These are phyloP conservation scores for Chrysolina haemoptera DNA, from an alignment of 2,888 invertebrate species.

Conservation along the genomic window DNA sequence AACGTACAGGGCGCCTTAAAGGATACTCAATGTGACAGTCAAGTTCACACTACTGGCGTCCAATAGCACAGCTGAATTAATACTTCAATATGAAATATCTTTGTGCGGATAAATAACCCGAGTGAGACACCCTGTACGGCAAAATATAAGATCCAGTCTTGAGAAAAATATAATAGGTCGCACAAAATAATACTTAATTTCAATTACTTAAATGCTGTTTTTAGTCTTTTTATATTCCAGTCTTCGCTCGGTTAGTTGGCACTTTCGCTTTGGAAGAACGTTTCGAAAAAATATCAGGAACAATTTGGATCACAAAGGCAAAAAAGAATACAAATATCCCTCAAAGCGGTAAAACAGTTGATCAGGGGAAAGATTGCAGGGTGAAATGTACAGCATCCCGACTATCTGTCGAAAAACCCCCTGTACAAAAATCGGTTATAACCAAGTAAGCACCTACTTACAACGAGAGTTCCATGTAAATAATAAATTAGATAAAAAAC, in stretches of 20 bases:
- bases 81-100: conserved; percentile 13
- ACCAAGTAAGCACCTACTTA: conserved; percentile 40
- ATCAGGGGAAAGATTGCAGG: not conserved
- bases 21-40: not conserved
- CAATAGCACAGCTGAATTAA: not conserved
- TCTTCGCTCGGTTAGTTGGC: conserved; percentile 47
- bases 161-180: not conserved
- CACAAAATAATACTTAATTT: conserved; percentile 3
- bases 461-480: conserved; percentile 30
- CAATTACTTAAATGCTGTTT: conserved; percentile 4
- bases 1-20: conserved; percentile 1
- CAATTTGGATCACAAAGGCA: conserved; percentile 49
- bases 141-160: conserved; percentile 13
- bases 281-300: conserved; percentile 45
- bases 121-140: conserved; percentile 1
- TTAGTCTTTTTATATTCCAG: conserved; percentile 18
- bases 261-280: conserved; percentile 50
- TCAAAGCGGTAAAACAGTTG: conserved; percentile 5
- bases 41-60: not conserved
- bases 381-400: conserved; percentile 18
- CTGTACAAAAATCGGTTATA: conserved; percentile 21
- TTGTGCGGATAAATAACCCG: conserved; percentile 2
- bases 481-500: conserved; percentile 44
- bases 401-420: conserved; percentile 31
- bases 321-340: conserved; percentile 23